A percentile compares a stretch with the other conserved stretches of the same genome.
Conservation (phyloP, 2,888 invertebrate species). For the Metallyticus violacea region DNA sequence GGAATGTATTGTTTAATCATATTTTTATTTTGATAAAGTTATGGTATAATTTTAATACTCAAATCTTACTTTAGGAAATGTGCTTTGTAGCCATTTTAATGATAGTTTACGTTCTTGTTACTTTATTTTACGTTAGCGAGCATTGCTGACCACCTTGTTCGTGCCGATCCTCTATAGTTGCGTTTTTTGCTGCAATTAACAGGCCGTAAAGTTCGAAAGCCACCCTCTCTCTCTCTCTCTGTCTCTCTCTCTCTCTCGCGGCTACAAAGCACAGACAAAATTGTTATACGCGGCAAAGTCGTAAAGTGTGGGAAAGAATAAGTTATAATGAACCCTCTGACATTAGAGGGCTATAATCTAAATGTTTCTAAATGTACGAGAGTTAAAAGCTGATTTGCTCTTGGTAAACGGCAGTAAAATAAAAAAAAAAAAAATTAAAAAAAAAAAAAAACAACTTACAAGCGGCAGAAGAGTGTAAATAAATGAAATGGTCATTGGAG, state of each 20-base stretch:
- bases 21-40: no score
- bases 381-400: neutral
- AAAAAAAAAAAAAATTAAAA: neutral
- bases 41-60: no score
- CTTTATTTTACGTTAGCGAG: no score
- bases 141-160: no score
- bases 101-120: no score
- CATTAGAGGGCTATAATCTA: neutral
- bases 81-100: no score
- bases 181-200: conserved; percentile 7
- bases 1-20: no score
- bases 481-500: neutral
- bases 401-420: neutral
- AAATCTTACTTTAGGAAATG: no score
- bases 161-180: neutral
- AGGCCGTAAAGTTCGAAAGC: conserved; percentile 2
- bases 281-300: neutral
- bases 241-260: neutral
- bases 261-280: no score
- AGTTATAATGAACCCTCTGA: neutral
- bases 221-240: neutral
- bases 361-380: no score
- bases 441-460: neutral
- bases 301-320: neutral
- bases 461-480: neutral